Evolutionary conservation across 2,888 invertebrate species (phyloP).

Genomic region (Volucella inflata): DNA sequence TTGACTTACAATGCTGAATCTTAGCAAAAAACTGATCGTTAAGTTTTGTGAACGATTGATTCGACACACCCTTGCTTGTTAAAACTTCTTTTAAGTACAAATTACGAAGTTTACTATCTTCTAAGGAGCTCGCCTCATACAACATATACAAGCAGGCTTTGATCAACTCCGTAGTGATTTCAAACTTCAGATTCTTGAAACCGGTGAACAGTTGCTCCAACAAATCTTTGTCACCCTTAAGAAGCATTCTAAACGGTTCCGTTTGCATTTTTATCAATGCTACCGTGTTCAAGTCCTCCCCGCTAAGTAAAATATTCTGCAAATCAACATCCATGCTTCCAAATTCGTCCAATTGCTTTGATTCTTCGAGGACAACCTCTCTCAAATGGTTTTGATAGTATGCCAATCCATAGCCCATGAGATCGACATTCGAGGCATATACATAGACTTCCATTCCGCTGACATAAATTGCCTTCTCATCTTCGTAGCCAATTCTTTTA

Average conservation of each 20-base stretch:
- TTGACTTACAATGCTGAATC: constrained; percentile 40
- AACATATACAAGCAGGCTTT: constrained; percentile 82
- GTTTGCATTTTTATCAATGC: constrained; percentile 81
- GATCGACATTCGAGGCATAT: constrained; percentile 81
- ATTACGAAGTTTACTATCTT: constrained; percentile 81
- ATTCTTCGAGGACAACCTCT: constrained; percentile 79
- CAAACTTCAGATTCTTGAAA: constrained; percentile 77
- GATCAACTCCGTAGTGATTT: constrained; percentile 68
- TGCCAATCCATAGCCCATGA: constrained; percentile 82
- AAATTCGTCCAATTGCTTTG: constrained; percentile 45
- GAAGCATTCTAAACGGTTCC: constrained; percentile 79
- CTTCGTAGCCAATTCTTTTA: constrained; percentile 80
- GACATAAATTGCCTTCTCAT: constrained; percentile 81
- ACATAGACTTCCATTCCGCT: constrained; percentile 83
- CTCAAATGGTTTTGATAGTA: constrained; percentile 82
- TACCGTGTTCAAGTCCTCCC: constrained; percentile 79
- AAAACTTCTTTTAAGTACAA: constrained; percentile 77
- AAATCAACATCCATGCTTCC: constrained; percentile 76
- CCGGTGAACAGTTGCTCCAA: constrained; percentile 76
- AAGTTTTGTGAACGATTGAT: constrained; percentile 26
- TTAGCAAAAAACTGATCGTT: constrained; percentile 53
- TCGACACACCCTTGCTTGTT: background rate
- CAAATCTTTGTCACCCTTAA: constrained; percentile 49
- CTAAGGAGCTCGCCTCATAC: constrained; percentile 83
- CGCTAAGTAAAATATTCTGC: constrained; percentile 78